Conservation (phyloP, 1,140 invertebrate species). For the Melitaea cinxia region DNA sequence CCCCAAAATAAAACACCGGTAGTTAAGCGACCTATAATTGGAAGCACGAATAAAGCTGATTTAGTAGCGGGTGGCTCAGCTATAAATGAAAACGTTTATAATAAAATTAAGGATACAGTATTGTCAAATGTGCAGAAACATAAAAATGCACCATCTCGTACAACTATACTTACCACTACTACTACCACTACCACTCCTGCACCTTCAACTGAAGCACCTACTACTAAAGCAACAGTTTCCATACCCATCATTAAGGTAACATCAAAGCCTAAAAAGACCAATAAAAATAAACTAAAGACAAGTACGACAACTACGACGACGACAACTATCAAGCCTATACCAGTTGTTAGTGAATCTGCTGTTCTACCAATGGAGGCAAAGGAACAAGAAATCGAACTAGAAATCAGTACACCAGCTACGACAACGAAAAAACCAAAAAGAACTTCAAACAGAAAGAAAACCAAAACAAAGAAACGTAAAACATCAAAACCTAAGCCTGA, state of each 20-base stretch:
- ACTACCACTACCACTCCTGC: conserved; percentile 45
- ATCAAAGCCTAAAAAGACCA: conserved; percentile 65
- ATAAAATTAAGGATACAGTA: conserved; percentile 80
- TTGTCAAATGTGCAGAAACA: conserved; percentile 78
- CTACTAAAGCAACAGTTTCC: conserved; percentile 36
- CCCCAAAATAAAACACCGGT: conserved; percentile 52
- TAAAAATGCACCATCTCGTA: conserved; percentile 56
- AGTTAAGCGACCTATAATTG: conserved; percentile 68
- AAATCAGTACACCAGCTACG: conserved; percentile 75
- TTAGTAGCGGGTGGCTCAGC: conserved; percentile 77
- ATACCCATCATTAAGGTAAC: conserved; percentile 50
- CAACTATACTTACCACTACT: conserved; percentile 37
- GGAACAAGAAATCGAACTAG: conserved; percentile 82
- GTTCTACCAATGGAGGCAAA: conserved; percentile 80
- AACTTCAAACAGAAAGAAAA: conserved; percentile 74
- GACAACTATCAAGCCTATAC: conserved; percentile 43
- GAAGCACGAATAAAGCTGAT: conserved; percentile 78
- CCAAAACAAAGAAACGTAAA: conserved; percentile 77
- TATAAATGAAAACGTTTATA: conserved; percentile 78
- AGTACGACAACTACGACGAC: conserved; percentile 33
- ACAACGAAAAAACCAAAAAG: conserved; percentile 80
- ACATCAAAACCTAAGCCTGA: conserved; percentile 76
- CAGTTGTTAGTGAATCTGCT: conserved; percentile 59
- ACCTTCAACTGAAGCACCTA: conserved; percentile 52
- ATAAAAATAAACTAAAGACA: conserved; percentile 66